Percentiles rank a stretch among this genome's conserved stretches.
Evolutionary conservation across 2,888 invertebrate species (phyloP).

Genomic region (Ornithoptera priamus): DNA sequence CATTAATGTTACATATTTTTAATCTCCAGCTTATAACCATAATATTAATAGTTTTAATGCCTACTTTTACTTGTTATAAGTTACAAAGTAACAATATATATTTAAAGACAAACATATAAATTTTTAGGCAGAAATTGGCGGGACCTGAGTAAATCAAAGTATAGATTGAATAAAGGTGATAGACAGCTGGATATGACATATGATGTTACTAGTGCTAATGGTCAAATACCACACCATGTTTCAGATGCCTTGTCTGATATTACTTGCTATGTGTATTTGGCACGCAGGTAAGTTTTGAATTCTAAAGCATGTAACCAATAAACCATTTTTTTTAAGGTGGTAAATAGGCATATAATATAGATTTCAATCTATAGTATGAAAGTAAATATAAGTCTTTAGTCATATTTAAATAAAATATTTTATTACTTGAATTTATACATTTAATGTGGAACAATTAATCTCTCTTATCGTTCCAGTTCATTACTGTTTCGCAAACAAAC

Average conservation of each 20-base stretch:
- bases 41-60: too few species aligned
- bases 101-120: too few species aligned
- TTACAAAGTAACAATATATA: background rate
- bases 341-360: too few species aligned
- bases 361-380: too few species aligned
- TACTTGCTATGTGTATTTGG: conserved; percentile 97
- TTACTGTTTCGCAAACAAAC: conserved; percentile 19
- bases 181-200: conserved; percentile 96
- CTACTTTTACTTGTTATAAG: too few species aligned
- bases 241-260: conserved; percentile 98
- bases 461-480: conserved; percentile 20
- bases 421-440: background rate
- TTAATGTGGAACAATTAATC: conserved; percentile 26
- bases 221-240: conserved; percentile 93
- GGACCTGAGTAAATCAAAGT: conserved; percentile 96
- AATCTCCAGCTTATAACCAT: too few species aligned
- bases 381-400: background rate
- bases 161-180: conserved; percentile 97
- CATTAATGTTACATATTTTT: too few species aligned
- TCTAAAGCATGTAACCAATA: background rate
- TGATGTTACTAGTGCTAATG: conserved; percentile 75
- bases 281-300: conserved; percentile 79
- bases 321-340: too few species aligned
- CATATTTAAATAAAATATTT: background rate
- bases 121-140: conserved; percentile 86